These are phyloP conservation scores for Melipona beecheii DNA, from an alignment of 2,888 invertebrate species.

Conservation along the genomic window DNA sequence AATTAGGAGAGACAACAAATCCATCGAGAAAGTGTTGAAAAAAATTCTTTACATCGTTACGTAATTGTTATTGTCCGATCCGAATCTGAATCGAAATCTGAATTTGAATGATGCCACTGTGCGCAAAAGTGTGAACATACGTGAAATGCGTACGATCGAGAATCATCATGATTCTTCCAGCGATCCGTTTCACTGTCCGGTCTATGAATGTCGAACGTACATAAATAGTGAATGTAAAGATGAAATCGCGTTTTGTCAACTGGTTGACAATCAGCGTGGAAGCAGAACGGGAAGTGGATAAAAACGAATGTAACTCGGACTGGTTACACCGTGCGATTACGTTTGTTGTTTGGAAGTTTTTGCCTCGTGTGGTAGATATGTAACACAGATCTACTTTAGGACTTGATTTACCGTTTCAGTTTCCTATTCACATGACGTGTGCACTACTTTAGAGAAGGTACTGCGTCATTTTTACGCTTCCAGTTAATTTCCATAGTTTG, in stretches of 20 bases:
- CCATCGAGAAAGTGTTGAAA: too few relatives aligned
- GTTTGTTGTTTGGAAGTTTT: conserved; percentile 27
- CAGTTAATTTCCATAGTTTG: conserved; percentile 61
- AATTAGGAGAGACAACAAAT: too few relatives aligned
- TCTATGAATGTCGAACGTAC: not conserved
- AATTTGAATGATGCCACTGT: too few relatives aligned
- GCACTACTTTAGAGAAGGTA: conserved; percentile 34
- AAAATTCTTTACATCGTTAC: too few relatives aligned
- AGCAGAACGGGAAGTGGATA: not conserved
- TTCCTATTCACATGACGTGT: conserved; percentile 34
- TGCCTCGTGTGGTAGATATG: not conserved
- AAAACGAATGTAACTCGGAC: not conserved
- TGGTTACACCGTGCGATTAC: not conserved
- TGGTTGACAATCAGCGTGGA: not conserved
- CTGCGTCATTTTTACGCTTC: conserved; percentile 51
- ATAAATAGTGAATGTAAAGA: not conserved
- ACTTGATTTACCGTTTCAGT: conserved; percentile 37
- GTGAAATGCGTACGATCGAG: too few relatives aligned
- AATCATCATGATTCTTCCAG: not conserved
- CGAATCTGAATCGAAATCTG: too few relatives aligned
- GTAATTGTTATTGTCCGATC: too few relatives aligned
- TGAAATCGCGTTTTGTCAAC: not conserved
- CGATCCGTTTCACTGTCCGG: not conserved
- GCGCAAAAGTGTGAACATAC: too few relatives aligned
- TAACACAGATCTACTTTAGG: conserved; percentile 39